Evolutionary conservation across 2,113 vertebrate species (phyloP).

Genomic region (Patagioenas fasciata): DNA sequence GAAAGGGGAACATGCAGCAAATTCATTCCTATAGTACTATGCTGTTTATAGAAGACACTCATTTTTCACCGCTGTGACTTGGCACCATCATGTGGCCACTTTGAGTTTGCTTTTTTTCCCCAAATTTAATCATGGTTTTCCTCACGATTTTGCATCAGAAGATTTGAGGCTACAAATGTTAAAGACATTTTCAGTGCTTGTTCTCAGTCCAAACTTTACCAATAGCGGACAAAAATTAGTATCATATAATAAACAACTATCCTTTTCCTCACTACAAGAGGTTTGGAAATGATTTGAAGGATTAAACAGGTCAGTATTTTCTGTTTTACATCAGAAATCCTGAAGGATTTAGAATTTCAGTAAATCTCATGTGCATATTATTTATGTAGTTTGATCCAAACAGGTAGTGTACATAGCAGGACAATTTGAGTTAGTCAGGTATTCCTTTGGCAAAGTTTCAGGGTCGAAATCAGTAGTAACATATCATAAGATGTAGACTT

Average conservation of each 20-base stretch:
- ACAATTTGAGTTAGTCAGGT: not conserved
- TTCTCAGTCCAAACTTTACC: not conserved
- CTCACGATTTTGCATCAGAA: not conserved
- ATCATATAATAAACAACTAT: not conserved
- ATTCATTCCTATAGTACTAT: fast-evolving
- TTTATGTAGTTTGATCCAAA: not conserved
- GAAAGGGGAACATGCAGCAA: not conserved
- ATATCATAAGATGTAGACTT: not conserved
- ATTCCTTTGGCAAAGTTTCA: not conserved
- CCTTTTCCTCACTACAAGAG: not conserved
- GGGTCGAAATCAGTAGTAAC: not conserved
- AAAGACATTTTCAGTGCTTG: not conserved
- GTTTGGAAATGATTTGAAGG: not conserved
- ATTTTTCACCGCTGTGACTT: constrained; percentile 37
- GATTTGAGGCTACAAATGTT: not conserved
- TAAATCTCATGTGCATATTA: not conserved
- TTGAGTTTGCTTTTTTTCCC: not conserved
- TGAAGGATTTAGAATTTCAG: not conserved
- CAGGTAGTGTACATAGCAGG: not conserved
- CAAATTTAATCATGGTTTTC: not conserved
- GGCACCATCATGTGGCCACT: constrained; percentile 66
- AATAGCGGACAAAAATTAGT: not conserved
- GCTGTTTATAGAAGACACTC: not conserved
- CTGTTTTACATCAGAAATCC: not conserved
- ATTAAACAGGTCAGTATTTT: not conserved